Evolutionary conservation across 2,113 vertebrate species (phyloP), one percentile per base, ranked within the genome.

Genomic region (Saiga tatarica): DNA sequence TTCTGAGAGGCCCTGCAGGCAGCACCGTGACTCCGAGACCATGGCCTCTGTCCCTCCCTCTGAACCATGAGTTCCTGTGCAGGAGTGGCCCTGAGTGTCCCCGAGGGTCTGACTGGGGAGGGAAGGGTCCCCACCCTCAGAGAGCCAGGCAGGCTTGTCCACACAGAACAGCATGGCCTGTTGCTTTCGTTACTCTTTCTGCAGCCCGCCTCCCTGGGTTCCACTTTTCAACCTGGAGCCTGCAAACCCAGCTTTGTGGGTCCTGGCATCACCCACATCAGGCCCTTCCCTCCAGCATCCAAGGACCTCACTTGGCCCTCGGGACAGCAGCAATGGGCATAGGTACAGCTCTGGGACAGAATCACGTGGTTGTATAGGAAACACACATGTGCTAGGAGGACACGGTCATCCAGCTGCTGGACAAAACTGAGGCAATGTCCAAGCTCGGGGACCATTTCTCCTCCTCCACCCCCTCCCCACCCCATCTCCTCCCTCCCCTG

Each of bases 401-500:
- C 28, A 7, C 5, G 21, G 28, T 11, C n/a, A 5, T 33, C 36
- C 17, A 9, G 67, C 0, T 71, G 67, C 67, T 71, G 67, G 52
- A 50, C 26, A 5, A 1, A 2, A 16, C 36, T 59, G 13, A 11
- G 4, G 39, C 4, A 39, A 15, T 2, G 14, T 28, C 9, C 10
- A 3, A 17, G 10, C 0, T 1, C 7, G 3, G 21, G 23, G 30
- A 5, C 2, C 6, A 2, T 0, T 0, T 7, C 52, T 50, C 16
- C 53, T 17, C 55, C 0, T 1, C 8, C 71, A 14, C 23, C 21
- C 71, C 11, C 21, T 2, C 64, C 21, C 71, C 71, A 14, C 12
- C 36, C 21, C 1, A 2, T 26, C 4, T 28, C 81, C 57, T 84
- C 1, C 78, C 78, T 47, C 14, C 67, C 64, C 82, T 1, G 1